phyloP scores from a whole-genome alignment of 2,113 vertebrate genomes.

The Melospiza georgiana region DNA sequence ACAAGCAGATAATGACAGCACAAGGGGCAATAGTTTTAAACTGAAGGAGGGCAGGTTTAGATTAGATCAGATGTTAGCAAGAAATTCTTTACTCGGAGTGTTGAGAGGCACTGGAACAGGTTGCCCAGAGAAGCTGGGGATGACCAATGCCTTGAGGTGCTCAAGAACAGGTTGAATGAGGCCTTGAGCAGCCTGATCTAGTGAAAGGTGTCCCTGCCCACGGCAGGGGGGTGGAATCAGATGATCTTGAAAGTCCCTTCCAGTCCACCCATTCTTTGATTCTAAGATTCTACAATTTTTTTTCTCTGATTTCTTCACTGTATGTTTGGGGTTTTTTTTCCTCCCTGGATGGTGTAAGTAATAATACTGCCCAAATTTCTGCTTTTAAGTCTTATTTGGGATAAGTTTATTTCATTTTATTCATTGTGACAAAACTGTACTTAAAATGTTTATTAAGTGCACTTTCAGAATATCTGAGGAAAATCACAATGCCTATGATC shows the following conservation, averaged over 20 bases:
- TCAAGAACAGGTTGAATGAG: background rate
- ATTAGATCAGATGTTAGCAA: background rate
- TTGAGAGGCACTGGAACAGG: background rate
- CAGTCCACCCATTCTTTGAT: background rate
- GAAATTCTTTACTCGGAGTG: background rate
- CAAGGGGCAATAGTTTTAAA: background rate
- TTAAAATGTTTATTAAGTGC: background rate
- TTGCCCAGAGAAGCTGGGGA: background rate
- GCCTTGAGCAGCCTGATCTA: background rate
- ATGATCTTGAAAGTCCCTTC: background rate
- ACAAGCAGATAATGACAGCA: background rate
- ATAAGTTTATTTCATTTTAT: background rate
- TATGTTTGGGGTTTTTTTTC: fast-evolving
- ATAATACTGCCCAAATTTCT: background rate
- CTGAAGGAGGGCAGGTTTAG: background rate
- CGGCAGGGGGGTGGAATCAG: background rate
- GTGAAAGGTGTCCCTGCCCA: background rate
- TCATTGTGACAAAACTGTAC: background rate
- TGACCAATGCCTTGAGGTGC: background rate
- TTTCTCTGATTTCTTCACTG: background rate
- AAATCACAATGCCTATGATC: background rate
- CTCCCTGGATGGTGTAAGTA: background rate
- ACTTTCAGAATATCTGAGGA: background rate
- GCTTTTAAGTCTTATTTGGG: background rate
- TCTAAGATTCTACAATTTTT: background rate